Conservation (phyloP, 2,113 vertebrate genomes). For the Charina bottae region DNA sequence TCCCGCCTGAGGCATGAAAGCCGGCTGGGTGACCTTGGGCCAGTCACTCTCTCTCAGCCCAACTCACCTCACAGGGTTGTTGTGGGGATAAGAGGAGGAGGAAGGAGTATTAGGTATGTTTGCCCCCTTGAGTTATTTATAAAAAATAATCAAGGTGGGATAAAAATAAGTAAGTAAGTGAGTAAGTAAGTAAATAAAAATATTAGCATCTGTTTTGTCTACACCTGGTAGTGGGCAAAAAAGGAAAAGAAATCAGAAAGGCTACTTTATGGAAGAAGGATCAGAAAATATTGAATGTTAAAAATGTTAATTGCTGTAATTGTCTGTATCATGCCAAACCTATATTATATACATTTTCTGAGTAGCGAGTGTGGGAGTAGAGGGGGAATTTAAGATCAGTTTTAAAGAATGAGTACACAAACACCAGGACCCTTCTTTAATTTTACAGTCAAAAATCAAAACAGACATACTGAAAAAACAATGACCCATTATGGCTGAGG, state of each 20-base stretch:
- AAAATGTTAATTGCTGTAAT: neutral
- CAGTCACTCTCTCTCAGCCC: no score
- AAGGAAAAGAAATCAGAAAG: neutral
- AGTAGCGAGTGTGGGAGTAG: neutral
- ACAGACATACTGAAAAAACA: neutral
- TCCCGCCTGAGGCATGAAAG: no score
- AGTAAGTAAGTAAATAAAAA: no score
- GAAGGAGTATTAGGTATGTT: no score
- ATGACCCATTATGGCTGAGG: neutral
- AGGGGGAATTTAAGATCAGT: neutral
- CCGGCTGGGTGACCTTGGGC: no score
- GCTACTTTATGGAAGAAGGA: neutral
- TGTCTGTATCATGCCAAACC: neutral
- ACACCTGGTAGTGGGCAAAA: neutral
- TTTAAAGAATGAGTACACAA: neutral
- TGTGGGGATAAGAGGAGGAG: no score
- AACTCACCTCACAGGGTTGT: no score
- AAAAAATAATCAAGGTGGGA: no score
- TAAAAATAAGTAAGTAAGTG: no score
- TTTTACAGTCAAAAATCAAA: neutral
- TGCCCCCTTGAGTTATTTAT: no score
- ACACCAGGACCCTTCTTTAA: neutral
- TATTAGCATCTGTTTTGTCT: neutral
- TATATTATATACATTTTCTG: neutral
- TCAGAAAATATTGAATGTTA: neutral